Conservation (phyloP, 2,888 invertebrate species). For the Scaptomyza polygonia region DNA sequence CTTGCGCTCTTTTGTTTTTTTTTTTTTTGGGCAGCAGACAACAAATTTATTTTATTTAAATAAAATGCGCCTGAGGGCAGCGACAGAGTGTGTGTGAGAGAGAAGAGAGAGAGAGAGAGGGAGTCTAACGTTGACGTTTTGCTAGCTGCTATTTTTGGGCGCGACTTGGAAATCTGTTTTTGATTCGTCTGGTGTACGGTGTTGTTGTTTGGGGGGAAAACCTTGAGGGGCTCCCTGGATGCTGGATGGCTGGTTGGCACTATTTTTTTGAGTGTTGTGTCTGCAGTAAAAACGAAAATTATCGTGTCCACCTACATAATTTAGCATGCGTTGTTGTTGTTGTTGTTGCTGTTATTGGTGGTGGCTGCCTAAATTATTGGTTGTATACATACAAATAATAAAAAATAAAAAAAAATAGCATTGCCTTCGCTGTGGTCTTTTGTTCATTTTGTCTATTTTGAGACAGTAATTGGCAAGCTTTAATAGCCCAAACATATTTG, state of each 20-base stretch:
- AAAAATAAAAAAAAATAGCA: conserved; percentile 35
- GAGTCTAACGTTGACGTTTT: conserved; percentile 30
- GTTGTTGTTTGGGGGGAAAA: conserved; percentile 19
- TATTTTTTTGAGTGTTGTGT: conserved; percentile 57
- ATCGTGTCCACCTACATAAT: conserved; percentile 79
- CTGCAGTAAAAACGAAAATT: conserved; percentile 68
- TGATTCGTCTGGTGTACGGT: conserved; percentile 45
- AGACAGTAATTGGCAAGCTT: conserved; percentile 67
- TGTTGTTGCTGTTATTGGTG: conserved; percentile 37
- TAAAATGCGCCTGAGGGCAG: conserved; percentile 71
- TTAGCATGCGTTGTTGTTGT: conserved; percentile 66
- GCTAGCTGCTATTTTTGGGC: conserved; percentile 65
- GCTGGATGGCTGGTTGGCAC: conserved; percentile 11
- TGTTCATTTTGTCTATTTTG: conserved; percentile 70
- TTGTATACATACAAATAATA: conserved; percentile 65
- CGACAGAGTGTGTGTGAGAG: conserved; percentile 9
- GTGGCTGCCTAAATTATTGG: conserved; percentile 73
- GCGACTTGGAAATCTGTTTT: conserved; percentile 66
- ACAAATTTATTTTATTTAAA: conserved; percentile 80
- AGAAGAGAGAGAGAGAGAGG: background rate
- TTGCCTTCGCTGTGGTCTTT: conserved; percentile 46
- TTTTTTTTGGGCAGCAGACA: conserved; percentile 49
- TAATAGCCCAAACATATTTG: conserved; percentile 18
- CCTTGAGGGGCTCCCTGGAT: conserved; percentile 42
- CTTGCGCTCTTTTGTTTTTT: conserved; percentile 41